A percentile compares a stretch with the other conserved stretches of the same genome.
Evolutionary conservation across 2,888 invertebrate genomes (phyloP).

Genomic region (Thecocarcelia acutangulata): DNA sequence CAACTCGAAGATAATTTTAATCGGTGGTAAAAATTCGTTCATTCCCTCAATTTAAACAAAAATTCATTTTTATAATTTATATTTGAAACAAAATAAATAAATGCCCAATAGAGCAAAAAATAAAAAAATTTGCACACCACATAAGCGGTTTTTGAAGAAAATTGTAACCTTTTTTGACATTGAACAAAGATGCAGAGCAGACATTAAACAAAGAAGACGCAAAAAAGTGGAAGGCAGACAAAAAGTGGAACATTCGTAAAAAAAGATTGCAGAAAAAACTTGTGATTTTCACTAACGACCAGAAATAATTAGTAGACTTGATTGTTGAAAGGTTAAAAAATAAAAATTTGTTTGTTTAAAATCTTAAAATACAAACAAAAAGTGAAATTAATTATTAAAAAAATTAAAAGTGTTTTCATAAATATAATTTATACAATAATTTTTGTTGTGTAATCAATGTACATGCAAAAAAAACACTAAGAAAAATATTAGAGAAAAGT

Average conservation of each 20-base stretch:
- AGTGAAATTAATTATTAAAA: conserved; percentile 13
- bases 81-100: background rate
- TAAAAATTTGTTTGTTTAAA: conserved; percentile 1
- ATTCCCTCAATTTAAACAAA: background rate
- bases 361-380: conserved; percentile 8
- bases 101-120: conserved; percentile 10
- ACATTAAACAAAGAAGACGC: conserved; percentile 60
- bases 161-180: conserved; percentile 81
- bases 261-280: background rate
- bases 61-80: background rate
- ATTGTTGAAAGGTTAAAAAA: background rate
- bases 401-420: background rate
- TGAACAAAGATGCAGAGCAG: conserved; percentile 73
- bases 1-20: background rate
- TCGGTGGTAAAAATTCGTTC: conserved; percentile 6
- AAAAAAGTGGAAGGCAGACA: conserved; percentile 15
- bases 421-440: conserved; percentile 1
- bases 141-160: conserved; percentile 42
- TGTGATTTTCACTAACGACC: background rate
- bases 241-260: conserved; percentile 41
- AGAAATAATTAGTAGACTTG: background rate
- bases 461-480: conserved; percentile 66
- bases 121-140: conserved; percentile 1
- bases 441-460: conserved; percentile 77
- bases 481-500: conserved; percentile 1